Base-by-base conservation (phyloP, 2,888 invertebrate species). In the Andrena flavipes region DNA sequence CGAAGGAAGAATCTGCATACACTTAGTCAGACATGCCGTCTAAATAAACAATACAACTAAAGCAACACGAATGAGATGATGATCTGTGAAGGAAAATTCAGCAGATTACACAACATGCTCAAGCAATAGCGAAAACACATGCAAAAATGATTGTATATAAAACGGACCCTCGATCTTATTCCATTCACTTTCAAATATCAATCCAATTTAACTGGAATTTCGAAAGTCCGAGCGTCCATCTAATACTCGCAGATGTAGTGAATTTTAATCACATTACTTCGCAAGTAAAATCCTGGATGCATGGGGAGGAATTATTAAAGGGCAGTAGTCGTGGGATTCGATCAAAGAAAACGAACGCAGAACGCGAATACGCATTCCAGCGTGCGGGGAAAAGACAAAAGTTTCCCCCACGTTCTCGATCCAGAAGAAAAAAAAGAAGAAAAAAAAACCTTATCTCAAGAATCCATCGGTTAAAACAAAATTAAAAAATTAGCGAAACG, bases 321-420 rank as follows among this genome's bases (percentile, higher is more conserved):
- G 68, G 35, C 33, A 49, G 35, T 49, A 72, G 64, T 71, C 29
- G n/a, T 59, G 35, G 51, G 60, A 48, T 51, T 69, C 33, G 69
- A 86, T 84, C 77, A 68, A 67, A 74, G 72, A 75, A 70, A 84
- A 90, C 89, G 77, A 89, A 91, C 83, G 85, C 88, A 87, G 90
- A 92, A 90, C 87, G 84, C 87, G 88, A 90, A 88, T 88, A 92
- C 92, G 91, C 90, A 92, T 91, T 86, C 85, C 90, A 79, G 86
- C 86, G 77, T 76, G 71, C 67, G 78, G 84, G 83, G 70, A 70
- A 42, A 35, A 72, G 70, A 63, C 49, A 33, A 30, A 26, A 56
- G 23, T 56, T 56, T 33, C 42, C 48, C 30, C 20, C 42, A 33
- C 75, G 63, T 82, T 74, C 51, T 51, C 29, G n/a, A 35, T 76